Conservation (phyloP, 2,113 vertebrate genomes). For the Phrynocephalus versicolor region DNA sequence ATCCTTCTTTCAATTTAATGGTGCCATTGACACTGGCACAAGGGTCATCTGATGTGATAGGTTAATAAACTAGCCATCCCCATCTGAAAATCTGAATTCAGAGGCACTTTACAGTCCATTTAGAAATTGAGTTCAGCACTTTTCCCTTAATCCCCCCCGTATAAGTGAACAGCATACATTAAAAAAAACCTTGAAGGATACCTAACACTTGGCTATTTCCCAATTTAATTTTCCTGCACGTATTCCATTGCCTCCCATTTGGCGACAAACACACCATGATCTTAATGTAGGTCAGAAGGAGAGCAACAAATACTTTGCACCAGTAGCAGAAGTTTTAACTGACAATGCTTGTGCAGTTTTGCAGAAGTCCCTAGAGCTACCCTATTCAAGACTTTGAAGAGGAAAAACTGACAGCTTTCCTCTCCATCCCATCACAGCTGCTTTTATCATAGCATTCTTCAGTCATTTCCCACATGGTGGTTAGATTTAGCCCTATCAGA, state of each 20-base stretch:
- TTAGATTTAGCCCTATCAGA: neutral
- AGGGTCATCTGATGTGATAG: constrained; percentile 16
- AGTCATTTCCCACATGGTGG: neutral
- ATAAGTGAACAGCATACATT: neutral
- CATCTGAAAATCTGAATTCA: constrained; percentile 26
- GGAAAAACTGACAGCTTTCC: neutral
- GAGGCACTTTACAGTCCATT: neutral
- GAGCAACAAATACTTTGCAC: constrained; percentile 24
- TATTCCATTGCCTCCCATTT: constrained; percentile 29
- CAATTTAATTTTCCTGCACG: constrained; percentile 41
- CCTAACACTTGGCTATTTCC: constrained; percentile 33
- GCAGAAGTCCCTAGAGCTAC: constrained; percentile 19
- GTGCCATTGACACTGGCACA: constrained; percentile 11
- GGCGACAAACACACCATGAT: constrained; percentile 19
- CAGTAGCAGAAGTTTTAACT: neutral
- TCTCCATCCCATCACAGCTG: neutral
- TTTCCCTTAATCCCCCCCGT: constrained; percentile 3
- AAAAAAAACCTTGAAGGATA: constrained; percentile 21
- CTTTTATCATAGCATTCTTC: neutral
- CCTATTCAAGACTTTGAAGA: neutral
- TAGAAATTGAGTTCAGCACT: constrained; percentile 19
- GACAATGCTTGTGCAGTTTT: rapidly evolving
- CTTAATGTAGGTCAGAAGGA: neutral
- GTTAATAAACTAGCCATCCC: constrained; percentile 43
- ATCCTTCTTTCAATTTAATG: constrained; percentile 26